These are phyloP conservation scores for Eutrigla gurnardus DNA, from an alignment of 2,797 vertebrate species.

Conservation along the genomic window DNA sequence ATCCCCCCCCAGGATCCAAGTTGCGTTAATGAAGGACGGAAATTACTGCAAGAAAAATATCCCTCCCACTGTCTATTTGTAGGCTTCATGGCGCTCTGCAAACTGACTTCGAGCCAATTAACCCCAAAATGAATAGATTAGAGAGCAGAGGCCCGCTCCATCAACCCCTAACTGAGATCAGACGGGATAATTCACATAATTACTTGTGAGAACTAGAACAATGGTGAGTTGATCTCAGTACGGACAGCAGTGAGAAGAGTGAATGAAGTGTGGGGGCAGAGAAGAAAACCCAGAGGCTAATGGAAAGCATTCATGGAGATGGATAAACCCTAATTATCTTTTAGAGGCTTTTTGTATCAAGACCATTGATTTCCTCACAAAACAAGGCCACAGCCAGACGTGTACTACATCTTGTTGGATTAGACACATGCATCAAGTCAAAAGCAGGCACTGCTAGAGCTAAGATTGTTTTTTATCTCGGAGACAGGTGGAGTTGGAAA, in stretches of 20 bases:
- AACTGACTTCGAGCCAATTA: conserved; percentile 50
- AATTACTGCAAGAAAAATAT: conserved; percentile 41
- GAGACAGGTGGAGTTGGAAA: conserved; percentile 15
- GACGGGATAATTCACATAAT: conserved; percentile 41
- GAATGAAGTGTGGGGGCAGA: not conserved
- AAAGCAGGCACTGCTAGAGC: not conserved
- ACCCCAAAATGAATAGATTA: conserved; percentile 42
- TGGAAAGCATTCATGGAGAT: conserved; percentile 7
- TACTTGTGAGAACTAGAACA: conserved; percentile 19
- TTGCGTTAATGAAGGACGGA: conserved; percentile 43
- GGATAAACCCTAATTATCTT: conserved; percentile 13
- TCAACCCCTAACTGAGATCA: conserved; percentile 37
- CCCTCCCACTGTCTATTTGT: conserved; percentile 14
- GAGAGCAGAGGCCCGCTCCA: conserved; percentile 1
- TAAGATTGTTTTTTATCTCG: not conserved
- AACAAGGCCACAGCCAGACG: conserved; percentile 1
- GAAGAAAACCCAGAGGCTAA: conserved; percentile 2
- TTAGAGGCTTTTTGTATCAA: not conserved
- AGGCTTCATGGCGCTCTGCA: not conserved
- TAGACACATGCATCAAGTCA: not conserved
- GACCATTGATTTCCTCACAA: conserved; percentile 17
- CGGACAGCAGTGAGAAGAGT: not conserved
- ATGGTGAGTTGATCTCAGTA: not conserved
- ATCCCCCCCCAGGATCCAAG: not conserved
- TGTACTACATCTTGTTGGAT: conserved; percentile 1